phyloP scores from a whole-genome alignment of 2,888 invertebrate genomes.

The Drosophila dives region DNA sequence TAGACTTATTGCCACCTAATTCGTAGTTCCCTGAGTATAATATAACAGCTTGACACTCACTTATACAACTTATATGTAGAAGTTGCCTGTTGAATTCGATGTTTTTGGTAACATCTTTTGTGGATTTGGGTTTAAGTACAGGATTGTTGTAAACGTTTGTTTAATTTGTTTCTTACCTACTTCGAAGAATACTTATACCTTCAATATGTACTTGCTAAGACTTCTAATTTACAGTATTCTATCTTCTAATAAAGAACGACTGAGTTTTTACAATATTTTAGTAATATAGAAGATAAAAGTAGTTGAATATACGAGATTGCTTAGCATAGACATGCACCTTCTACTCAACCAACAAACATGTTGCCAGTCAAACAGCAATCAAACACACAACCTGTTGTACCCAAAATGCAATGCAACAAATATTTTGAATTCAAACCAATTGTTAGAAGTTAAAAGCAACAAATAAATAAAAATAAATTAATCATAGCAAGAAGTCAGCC shows the following conservation, averaged over 20 bases:
- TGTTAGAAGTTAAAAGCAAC: neutral
- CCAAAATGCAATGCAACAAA: neutral
- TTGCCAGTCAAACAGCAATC: slow-evolving; percentile 1
- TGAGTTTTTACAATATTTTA: neutral
- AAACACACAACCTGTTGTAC: slow-evolving; percentile 27
- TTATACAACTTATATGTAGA: slow-evolving; percentile 21
- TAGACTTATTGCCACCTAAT: neutral
- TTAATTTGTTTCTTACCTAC: neutral
- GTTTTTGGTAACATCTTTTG: slow-evolving; percentile 9
- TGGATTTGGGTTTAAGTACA: neutral
- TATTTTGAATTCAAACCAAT: neutral
- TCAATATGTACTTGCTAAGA: neutral
- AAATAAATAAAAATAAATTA: neutral
- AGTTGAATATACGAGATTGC: neutral
- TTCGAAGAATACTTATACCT: neutral
- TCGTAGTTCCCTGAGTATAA: slow-evolving; percentile 17
- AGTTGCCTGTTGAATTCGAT: slow-evolving; percentile 24
- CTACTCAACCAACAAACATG: slow-evolving; percentile 9
- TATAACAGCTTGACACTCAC: slow-evolving; percentile 57
- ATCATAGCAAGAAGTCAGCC: neutral
- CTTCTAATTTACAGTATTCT: neutral
- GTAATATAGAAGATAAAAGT: neutral
- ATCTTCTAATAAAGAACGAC: neutral
- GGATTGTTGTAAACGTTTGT: slow-evolving; percentile 9
- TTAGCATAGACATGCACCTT: slow-evolving; percentile 2